These are phyloP conservation scores for Pempheris klunzingeri DNA, from an alignment of 2,797 vertebrate genomes.

Conservation along the genomic window DNA sequence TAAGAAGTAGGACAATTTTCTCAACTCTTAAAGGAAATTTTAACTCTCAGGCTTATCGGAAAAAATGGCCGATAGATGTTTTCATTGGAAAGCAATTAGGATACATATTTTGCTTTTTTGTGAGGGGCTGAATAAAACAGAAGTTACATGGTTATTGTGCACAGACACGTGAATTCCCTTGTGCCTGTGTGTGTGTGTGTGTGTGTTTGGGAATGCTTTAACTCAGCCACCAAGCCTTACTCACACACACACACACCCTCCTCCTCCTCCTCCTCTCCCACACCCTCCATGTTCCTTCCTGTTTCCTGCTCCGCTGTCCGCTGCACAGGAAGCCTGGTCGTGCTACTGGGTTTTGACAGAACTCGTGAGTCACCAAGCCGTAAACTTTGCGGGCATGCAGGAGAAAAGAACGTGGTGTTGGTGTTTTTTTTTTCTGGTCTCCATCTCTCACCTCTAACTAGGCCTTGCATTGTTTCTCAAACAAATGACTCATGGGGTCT, in stretches of 20 bases:
- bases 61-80: no score
- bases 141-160: neutral
- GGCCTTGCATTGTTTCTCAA: constrained; percentile 67
- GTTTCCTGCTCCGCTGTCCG: constrained; percentile 80
- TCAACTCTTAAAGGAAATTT: no score
- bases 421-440: constrained; percentile 35
- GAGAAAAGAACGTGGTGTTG: constrained; percentile 34
- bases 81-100: neutral
- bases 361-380: constrained; percentile 64
- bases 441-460: constrained; percentile 46
- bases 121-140: neutral
- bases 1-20: neutral
- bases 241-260: constrained; percentile 26
- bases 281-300: constrained; percentile 81
- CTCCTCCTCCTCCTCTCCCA: constrained; percentile 50
- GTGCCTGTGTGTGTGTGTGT: constrained; percentile 16
- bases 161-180: neutral
- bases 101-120: neutral
- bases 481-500: constrained; percentile 68
- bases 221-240: constrained; percentile 13
- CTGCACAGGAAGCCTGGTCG: constrained; percentile 76
- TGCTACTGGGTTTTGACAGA: constrained; percentile 60
- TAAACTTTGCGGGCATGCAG: constrained; percentile 44
- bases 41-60: no score
- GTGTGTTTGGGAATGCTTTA: constrained; percentile 4